These are phyloP conservation scores for Drosophila triauraria DNA, from an alignment of 1,140 invertebrate species.

Conservation along the genomic window DNA sequence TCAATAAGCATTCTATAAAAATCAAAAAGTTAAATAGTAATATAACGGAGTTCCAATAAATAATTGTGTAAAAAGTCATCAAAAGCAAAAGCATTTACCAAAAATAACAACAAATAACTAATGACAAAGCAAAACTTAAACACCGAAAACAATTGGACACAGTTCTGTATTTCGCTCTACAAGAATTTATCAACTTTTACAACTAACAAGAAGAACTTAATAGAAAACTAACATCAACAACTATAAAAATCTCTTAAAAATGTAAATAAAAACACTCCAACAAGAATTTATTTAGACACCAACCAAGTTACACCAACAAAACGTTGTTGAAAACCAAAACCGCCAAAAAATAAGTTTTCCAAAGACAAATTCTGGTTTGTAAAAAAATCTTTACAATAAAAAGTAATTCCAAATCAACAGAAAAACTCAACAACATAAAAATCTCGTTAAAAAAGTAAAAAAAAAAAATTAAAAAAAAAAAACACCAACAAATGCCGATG, in stretches of 20 bases:
- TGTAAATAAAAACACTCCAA: constrained; percentile 1
- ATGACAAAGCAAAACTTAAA: neutral
- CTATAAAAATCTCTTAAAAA: neutral
- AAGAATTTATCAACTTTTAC: constrained; percentile 1
- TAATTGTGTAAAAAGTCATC: neutral
- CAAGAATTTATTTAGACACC: neutral
- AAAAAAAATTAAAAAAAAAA: constrained; percentile 30
- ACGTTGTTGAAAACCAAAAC: neutral
- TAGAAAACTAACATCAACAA: neutral
- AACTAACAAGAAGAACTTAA: constrained; percentile 6
- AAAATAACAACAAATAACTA: neutral
- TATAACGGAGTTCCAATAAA: neutral
- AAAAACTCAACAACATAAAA: neutral
- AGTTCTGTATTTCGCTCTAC: neutral
- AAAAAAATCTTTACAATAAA: neutral
- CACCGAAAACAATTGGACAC: constrained; percentile 1
- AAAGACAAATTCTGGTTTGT: neutral
- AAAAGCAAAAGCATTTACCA: neutral
- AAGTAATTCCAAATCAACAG: constrained; percentile 15
- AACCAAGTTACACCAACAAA: neutral
- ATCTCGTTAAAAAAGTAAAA: neutral
- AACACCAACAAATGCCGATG: constrained; percentile 63
- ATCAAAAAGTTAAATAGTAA: neutral
- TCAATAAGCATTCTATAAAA: neutral
- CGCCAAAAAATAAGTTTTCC: neutral